Evolutionary conservation across 2,113 vertebrate species (phyloP), one percentile per base, ranked within the genome.

Genomic region (Cottus gobio): DNA sequence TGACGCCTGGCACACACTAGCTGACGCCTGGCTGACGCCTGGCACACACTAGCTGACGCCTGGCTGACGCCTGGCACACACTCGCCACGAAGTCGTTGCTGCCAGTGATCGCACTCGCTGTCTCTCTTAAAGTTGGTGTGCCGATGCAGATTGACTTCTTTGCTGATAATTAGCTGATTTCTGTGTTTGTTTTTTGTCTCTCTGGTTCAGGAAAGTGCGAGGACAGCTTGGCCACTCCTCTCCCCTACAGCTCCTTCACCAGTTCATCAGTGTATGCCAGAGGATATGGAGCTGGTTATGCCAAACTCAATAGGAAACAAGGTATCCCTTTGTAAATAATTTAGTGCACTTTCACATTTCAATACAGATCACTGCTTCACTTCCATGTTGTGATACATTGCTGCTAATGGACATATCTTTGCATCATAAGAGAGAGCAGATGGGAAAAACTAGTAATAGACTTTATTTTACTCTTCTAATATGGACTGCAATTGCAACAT

Each of bases 221-320:
- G 52, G 96, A 98, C 37, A 95, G 95, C 0, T 85, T 99, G 65
- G 93, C 97, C 24, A 96, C 96, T 0, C 96, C 96, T 1, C 93
- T 99, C 0, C 89, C 96, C 11, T 97, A 97, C 26, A 93, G 91
- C 22, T 96, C 95, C 82, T 98, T 99, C 93, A 96, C 91, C 91
- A 96, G 96, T 79, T 99, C 97, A 0, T 98, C 97, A 0, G 94
- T 94, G 1, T 94, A 95, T 77, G 92, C 91, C 13, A 89, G 91
- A 60, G 95, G 94, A 74, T 96, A 97, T 11, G 94, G 95, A 30
- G 97, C 97, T 0, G 97, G 97, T 4, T 98, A 97, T 3, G 98
- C 97, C 79, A 99, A 97, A 89, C 93, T 98, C 67, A 98, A 96
- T 86, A 96, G 97, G 75, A 93, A 96, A 93, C 97, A 96, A 92